Evolutionary conservation across 2,113 vertebrate genomes (phyloP), one percentile per base, ranked within the genome.

Genomic region (Phylloscopus trochilus): DNA sequence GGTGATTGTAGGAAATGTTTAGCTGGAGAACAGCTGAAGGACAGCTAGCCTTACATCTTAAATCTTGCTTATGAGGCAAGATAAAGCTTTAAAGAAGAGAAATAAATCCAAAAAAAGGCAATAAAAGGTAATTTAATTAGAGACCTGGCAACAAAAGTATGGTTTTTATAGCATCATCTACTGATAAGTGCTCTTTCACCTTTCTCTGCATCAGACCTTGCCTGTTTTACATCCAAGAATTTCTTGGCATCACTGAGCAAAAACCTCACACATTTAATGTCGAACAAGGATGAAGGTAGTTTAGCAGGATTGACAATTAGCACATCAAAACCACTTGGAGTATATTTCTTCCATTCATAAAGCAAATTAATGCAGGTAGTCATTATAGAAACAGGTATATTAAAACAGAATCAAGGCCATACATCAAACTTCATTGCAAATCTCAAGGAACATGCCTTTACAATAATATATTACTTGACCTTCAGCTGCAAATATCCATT

Each of bases 71-170:
- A 95, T 86, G 82, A 89, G 53, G 83, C 41, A 90, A 92, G 86
- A 90, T 78, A 94, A 95, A 91, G 74, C 73, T 82, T 90, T 92
- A 94, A 93, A 95, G 67, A 95, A 83, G 24, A 91, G 33, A 85
- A 96, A 95, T 94, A 96, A 96, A 95, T 92, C 33, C 20, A 9
- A 41, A 56, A 77, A 90, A 89, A 20, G 35, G 80, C 49, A 94
- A 87, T 96, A 95, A 96, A 95, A 86, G 26, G 67, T 92, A 93
- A 95, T 96, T 95, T 95, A 97, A 97, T 97, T 96, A 97, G 88
- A 92, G 44, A 63, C 67, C 86, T 97, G 94, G 93, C 94, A 96
- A 93, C 63, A 82, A 91, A 94, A 81, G 37, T 95, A 62, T 90
- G 83, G 11, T 18, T 96, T 97, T 96, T 96, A 96, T 93, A 84